phyloP scores from a whole-genome alignment of 1,140 invertebrate genomes.

The Calliopsis andreniformis region DNA sequence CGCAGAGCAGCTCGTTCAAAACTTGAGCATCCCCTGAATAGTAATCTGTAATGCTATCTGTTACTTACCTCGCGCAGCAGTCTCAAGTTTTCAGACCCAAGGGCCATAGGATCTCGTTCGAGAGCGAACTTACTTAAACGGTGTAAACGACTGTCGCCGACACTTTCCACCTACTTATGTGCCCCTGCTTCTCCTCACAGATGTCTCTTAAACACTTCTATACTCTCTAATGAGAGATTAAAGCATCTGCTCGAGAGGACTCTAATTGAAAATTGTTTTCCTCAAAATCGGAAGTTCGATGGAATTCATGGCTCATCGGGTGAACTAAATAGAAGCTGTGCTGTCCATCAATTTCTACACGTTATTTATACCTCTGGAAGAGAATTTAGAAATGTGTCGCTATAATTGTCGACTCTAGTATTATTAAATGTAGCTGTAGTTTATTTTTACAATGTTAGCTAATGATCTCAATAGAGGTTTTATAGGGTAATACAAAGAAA shows the following conservation, averaged over 20 bases:
- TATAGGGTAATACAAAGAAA: too few species aligned
- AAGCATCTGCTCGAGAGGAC: not conserved
- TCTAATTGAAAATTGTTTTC: conserved; percentile 14
- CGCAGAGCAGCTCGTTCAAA: not conserved
- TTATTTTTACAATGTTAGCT: too few species aligned
- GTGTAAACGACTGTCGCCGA: conserved; percentile 33
- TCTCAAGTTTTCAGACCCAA: not conserved
- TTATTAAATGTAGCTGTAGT: too few species aligned
- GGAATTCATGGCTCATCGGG: not conserved
- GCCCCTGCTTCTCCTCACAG: conserved; percentile 15
- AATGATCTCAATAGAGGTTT: too few species aligned
- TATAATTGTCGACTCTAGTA: too few species aligned
- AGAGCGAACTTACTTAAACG: conserved; percentile 15
- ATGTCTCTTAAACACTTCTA: conserved; percentile 3
- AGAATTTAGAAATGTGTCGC: too few species aligned
- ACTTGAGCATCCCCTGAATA: not conserved
- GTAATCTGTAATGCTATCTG: not conserved
- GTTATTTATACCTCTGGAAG: too few species aligned
- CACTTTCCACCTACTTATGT: conserved; percentile 40
- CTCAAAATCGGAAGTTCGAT: not conserved
- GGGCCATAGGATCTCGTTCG: not conserved
- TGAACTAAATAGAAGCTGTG: too few species aligned
- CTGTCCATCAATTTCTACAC: too few species aligned
- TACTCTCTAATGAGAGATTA: not conserved
- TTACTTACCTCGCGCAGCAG: not conserved